Percentiles rank a stretch among this genome's conserved stretches.
Evolutionary conservation across 2,888 invertebrate genomes (phyloP).

Genomic region (Meliscaeva auricollis): DNA sequence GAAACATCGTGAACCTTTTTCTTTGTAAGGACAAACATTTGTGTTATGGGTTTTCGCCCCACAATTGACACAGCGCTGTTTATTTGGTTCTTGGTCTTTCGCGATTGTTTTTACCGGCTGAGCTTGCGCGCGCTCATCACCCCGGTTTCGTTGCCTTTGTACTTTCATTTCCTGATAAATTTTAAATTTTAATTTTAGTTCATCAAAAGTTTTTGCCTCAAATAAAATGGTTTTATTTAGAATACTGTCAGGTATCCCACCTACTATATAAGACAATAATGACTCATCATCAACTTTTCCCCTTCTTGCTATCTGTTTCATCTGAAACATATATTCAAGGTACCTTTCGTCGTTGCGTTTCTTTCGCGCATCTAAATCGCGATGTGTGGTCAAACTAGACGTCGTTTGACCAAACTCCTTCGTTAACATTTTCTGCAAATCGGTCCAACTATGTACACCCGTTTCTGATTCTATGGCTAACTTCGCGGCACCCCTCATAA

Average conservation of each 20-base stretch:
- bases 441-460: conserved; percentile 31
- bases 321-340: conserved; percentile 14
- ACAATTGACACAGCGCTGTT: conserved; percentile 13
- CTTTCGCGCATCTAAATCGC: conserved; percentile 9
- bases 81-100: conserved; percentile 11
- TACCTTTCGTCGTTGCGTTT: conserved; percentile 14
- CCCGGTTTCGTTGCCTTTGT: conserved; percentile 17
- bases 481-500: conserved; percentile 43
- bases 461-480: conserved; percentile 36
- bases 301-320: conserved; percentile 20
- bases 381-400: background rate
- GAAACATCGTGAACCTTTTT: conserved; percentile 12
- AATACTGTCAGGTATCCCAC: conserved; percentile 8
- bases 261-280: conserved; percentile 2
- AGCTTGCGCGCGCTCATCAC: conserved; percentile 11
- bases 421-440: background rate
- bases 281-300: conserved; percentile 12
- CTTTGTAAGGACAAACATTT: conserved; percentile 18
- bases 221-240: conserved; percentile 13
- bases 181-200: conserved; percentile 14
- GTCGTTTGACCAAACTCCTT: conserved; percentile 25
- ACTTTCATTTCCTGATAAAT: conserved; percentile 26
- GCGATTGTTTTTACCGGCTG: conserved; percentile 9
- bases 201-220: conserved; percentile 12
- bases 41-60: background rate